phyloP scores from a whole-genome alignment of 2,113 vertebrate species.

The Hypomesus transpacificus region DNA sequence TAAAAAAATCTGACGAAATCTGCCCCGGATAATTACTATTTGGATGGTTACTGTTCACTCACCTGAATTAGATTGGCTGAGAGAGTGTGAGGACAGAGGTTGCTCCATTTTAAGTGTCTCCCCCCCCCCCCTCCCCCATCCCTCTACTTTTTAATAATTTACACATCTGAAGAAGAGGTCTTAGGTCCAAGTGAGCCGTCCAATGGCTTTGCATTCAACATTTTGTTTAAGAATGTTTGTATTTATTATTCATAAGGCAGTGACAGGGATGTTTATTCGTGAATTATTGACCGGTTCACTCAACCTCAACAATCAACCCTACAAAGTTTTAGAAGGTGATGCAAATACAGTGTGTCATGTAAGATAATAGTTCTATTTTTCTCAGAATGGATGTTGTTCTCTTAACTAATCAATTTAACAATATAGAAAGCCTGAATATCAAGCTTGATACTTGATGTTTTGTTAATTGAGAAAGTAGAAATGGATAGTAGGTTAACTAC shows the following conservation, averaged over 20 bases:
- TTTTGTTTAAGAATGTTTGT: conserved; percentile 16
- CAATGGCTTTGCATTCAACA: conserved; percentile 12
- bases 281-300: conserved; percentile 39
- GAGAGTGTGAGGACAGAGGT: conserved; percentile 4
- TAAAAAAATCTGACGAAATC: neutral
- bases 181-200: neutral
- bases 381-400: too few species aligned
- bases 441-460: too few species aligned
- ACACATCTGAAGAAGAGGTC: conserved; percentile 10
- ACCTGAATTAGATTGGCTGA: conserved; percentile 15
- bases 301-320: neutral
- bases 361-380: too few species aligned
- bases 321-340: too few species aligned
- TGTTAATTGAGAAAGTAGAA: too few species aligned
- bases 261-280: conserved; percentile 18
- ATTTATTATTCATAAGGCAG: conserved; percentile 20
- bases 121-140: neutral
- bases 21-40: neutral
- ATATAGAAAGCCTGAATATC: too few species aligned
- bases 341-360: too few species aligned
- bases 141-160: conserved; percentile 35
- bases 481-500: too few species aligned
- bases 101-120: conserved; percentile 21
- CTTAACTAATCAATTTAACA: too few species aligned
- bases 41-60: neutral